These are phyloP conservation scores for Premnoplex brunnescens DNA, from an alignment of 2,797 vertebrate genomes.

Conservation along the genomic window DNA sequence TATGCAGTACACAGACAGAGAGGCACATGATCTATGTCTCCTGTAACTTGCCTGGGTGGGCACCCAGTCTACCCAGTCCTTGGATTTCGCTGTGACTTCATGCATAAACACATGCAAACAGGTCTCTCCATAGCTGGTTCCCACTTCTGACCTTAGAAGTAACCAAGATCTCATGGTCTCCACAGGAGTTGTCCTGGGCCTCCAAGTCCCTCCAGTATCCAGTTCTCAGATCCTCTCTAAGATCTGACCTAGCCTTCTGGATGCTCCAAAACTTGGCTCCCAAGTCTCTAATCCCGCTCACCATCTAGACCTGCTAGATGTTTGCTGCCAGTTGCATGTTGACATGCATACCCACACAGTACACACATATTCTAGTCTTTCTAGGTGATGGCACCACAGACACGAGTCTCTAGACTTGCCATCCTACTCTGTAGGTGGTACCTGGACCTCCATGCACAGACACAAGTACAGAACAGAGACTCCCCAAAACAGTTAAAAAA, in stretches of 20 bases:
- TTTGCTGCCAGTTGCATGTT: not conserved
- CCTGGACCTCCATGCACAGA: not conserved
- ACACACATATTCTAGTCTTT: not conserved
- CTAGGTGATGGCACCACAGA: not conserved
- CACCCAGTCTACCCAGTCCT: not conserved
- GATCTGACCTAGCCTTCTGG: not conserved
- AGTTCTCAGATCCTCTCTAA: not conserved
- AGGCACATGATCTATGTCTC: not conserved
- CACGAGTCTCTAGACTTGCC: not conserved
- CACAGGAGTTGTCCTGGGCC: not conserved
- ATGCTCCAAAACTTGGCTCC: not conserved
- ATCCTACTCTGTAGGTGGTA: not conserved
- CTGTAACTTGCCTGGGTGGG: not conserved
- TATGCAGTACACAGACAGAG: not conserved
- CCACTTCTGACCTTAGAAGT: not conserved
- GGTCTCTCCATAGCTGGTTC: not conserved
- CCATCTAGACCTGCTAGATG: not conserved
- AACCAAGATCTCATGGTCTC: not conserved
- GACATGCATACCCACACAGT: not conserved
- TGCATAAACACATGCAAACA: not conserved
- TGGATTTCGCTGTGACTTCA: not conserved
- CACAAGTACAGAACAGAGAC: not conserved
- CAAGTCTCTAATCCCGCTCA: not conserved
- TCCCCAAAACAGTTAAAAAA: not conserved
- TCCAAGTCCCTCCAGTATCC: not conserved